Conservation (phyloP, 92 coral and sea anemone genomes). For the Palythoa caribaeorum region DNA sequence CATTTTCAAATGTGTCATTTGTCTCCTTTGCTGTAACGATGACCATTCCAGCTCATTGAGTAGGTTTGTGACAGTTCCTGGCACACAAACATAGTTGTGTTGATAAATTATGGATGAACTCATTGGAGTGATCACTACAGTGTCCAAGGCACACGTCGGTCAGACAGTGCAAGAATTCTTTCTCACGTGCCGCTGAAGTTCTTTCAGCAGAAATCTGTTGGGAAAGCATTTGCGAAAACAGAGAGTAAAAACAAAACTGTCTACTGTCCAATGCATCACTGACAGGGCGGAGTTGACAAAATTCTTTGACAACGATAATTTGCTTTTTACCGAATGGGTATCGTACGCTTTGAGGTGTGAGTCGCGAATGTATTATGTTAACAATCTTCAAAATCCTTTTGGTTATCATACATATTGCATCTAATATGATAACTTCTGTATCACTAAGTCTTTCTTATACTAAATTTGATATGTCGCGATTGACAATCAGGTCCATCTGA, state of each 20-base stretch:
- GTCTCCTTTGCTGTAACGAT: too few relatives aligned
- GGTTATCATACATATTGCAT: constrained; percentile 43
- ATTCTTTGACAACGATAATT: constrained; percentile 7
- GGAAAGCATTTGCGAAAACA: background rate
- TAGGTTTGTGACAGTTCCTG: too few relatives aligned
- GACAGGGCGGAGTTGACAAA: constrained; percentile 28
- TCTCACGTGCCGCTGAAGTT: constrained; percentile 38
- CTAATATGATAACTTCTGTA: constrained; percentile 43
- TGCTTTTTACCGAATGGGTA: constrained; percentile 7
- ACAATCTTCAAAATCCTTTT: constrained; percentile 24
- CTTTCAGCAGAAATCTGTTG: constrained; percentile 54
- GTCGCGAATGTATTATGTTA: background rate
- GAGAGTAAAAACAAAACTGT: constrained; percentile 17
- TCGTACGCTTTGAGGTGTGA: background rate
- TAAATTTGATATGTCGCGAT: constrained; percentile 20
- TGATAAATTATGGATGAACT: constrained; percentile 38
- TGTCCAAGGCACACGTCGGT: constrained; percentile 56
- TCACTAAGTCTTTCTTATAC: constrained; percentile 19
- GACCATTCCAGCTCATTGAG: too few relatives aligned
- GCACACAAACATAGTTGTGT: too few relatives aligned
- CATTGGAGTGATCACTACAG: constrained; percentile 30
- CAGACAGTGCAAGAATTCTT: constrained; percentile 43
- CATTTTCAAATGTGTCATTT: too few relatives aligned
- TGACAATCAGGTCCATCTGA: constrained; percentile 25
- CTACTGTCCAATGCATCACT: constrained; percentile 13